A percentile compares a stretch with the other conserved stretches of the same genome.
Evolutionary conservation across 2,888 invertebrate species (phyloP).

Genomic region (Colletes collaris): DNA sequence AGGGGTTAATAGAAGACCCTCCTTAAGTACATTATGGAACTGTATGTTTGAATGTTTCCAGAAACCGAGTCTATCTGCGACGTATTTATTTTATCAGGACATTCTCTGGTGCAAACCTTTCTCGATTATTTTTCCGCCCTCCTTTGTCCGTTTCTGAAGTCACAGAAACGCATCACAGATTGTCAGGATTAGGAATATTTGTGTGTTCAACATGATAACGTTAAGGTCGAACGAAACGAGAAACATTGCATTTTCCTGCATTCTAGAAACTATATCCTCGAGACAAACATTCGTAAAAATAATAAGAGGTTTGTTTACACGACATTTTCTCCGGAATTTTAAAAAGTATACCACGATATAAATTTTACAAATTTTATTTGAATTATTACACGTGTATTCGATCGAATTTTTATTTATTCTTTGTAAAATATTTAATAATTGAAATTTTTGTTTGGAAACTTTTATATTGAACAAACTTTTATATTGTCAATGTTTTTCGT

Average conservation of each 20-base stretch:
- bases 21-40: too few relatives aligned
- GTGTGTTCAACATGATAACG: conserved; percentile 55
- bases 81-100: conserved; percentile 52
- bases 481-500: too few relatives aligned
- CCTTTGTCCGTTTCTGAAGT: conserved; percentile 5
- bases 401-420: too few relatives aligned
- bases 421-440: too few relatives aligned
- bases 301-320: neutral
- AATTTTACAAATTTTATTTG: too few relatives aligned
- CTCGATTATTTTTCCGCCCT: conserved; percentile 57
- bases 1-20: too few relatives aligned
- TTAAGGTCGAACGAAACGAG: conserved; percentile 26
- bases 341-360: too few relatives aligned
- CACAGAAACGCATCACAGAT: neutral
- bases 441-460: too few relatives aligned
- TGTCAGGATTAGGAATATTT: conserved; percentile 62
- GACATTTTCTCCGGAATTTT: too few relatives aligned
- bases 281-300: neutral
- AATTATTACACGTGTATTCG: too few relatives aligned
- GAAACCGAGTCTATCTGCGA: conserved; percentile 42
- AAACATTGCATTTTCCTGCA: conserved; percentile 32
- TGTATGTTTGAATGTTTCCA: too few relatives aligned
- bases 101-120: conserved; percentile 11
- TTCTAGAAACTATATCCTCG: neutral
- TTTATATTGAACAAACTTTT: too few relatives aligned